Evolutionary conservation across 2,888 invertebrate species (phyloP).

Genomic region (Dorcus parallelipipedus): DNA sequence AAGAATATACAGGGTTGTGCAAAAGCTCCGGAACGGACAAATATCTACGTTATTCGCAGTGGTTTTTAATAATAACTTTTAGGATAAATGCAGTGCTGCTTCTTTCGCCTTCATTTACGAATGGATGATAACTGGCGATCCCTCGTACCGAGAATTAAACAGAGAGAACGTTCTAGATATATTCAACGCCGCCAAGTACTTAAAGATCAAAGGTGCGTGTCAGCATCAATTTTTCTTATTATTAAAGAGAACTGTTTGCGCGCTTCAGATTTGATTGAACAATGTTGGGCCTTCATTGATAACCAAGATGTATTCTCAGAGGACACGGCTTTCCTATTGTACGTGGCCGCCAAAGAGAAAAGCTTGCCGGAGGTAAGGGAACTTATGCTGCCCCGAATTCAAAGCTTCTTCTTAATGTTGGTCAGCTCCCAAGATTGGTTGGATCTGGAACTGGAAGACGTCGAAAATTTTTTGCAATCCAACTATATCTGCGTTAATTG

Average conservation of each 20-base stretch:
- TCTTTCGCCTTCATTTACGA: constrained; percentile 73
- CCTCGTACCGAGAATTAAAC: constrained; percentile 62
- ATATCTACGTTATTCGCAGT: no score
- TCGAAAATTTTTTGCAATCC: constrained; percentile 64
- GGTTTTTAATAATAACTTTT: constrained; percentile 7
- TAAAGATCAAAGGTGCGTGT: constrained; percentile 62
- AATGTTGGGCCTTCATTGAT: constrained; percentile 74
- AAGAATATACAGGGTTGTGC: no score
- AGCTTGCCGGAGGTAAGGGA: constrained; percentile 62
- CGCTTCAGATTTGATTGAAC: constrained; percentile 64
- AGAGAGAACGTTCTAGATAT: constrained; percentile 70
- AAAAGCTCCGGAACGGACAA: no score
- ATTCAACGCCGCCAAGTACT: constrained; percentile 67
- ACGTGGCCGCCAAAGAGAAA: constrained; percentile 53
- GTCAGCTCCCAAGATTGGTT: constrained; percentile 75
- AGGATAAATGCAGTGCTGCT: constrained; percentile 48
- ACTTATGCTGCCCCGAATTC: constrained; percentile 70
- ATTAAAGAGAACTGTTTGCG: no score
- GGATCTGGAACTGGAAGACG: constrained; percentile 61
- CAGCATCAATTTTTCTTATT: no score
- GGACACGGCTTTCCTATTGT: constrained; percentile 69
- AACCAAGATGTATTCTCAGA: constrained; percentile 68
- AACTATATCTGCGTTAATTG: constrained; percentile 73
- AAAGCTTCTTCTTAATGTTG: constrained; percentile 71
- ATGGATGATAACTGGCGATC: constrained; percentile 73